These are phyloP conservation scores for Calameuta idolon DNA, from an alignment of 2,888 invertebrate genomes.

Conservation along the genomic window DNA sequence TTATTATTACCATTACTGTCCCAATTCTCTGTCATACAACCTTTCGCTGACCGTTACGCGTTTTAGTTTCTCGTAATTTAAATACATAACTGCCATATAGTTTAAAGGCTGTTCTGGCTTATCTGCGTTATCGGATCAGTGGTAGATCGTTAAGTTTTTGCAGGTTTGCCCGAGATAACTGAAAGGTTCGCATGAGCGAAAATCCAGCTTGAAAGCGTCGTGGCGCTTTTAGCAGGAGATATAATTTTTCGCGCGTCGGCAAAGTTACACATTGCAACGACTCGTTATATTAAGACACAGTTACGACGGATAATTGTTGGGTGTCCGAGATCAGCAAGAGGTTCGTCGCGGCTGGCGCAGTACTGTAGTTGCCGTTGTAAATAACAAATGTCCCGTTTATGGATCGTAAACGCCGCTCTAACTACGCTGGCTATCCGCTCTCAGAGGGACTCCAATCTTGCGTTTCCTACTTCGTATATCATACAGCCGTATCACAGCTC, in stretches of 20 bases:
- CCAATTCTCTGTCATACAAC: background rate
- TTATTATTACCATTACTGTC: background rate
- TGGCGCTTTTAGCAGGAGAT: background rate
- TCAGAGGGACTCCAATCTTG: constrained; percentile 30
- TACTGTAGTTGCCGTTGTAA: constrained; percentile 45
- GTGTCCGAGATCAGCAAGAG: constrained; percentile 29
- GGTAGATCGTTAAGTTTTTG: background rate
- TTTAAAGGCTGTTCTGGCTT: background rate
- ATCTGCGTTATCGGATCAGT: background rate
- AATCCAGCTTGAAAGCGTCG: background rate
- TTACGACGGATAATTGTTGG: constrained; percentile 58
- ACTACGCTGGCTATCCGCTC: constrained; percentile 43
- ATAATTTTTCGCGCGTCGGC: constrained; percentile 4
- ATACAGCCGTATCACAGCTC: constrained; percentile 29
- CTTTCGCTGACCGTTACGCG: background rate
- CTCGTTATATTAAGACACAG: constrained; percentile 52
- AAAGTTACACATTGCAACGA: constrained; percentile 31
- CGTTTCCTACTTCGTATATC: constrained; percentile 57
- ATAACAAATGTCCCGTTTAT: constrained; percentile 60
- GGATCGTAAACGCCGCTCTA: constrained; percentile 60
- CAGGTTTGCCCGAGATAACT: background rate
- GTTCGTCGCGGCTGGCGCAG: background rate
- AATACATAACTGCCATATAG: background rate
- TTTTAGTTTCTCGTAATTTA: background rate
- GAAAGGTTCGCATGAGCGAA: background rate